Conservation (phyloP, 2,113 vertebrate genomes). For the Pangasianodon gigas region DNA sequence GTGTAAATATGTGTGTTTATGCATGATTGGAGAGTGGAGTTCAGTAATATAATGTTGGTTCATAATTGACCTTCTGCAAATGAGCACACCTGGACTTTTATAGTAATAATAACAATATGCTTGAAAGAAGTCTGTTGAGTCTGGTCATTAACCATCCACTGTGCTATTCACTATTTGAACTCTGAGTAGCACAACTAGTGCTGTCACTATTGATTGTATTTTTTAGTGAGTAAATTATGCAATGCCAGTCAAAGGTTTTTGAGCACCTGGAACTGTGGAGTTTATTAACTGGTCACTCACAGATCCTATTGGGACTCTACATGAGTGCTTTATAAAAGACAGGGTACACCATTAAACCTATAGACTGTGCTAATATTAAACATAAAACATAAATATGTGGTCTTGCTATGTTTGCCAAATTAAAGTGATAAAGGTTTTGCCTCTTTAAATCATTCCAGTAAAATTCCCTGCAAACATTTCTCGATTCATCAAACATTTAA, state of each 20-base stretch:
- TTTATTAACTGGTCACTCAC: neutral
- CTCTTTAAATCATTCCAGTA: neutral
- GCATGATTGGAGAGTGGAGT: conserved; percentile 19
- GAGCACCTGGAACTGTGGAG: neutral
- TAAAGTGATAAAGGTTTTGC: neutral
- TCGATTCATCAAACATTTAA: neutral
- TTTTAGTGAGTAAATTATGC: neutral
- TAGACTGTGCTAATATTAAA: neutral
- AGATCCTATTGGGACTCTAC: neutral
- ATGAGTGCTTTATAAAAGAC: neutral
- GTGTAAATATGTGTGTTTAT: conserved; percentile 47
- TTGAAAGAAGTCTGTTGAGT: conserved; percentile 12
- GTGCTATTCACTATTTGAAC: neutral
- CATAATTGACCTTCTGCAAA: conserved; percentile 51
- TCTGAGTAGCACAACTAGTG: neutral
- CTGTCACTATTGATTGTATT: neutral
- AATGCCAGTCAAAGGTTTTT: neutral
- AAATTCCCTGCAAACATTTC: neutral
- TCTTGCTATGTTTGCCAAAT: neutral
- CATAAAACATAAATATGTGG: neutral
- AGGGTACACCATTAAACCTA: no score
- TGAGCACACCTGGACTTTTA: conserved; percentile 43
- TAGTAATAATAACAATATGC: conserved; percentile 31
- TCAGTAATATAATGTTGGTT: conserved; percentile 45
- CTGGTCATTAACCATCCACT: neutral